These are phyloP conservation scores for Leptopilina syphax DNA, from an alignment of 2,888 invertebrate genomes.

Conservation along the genomic window DNA sequence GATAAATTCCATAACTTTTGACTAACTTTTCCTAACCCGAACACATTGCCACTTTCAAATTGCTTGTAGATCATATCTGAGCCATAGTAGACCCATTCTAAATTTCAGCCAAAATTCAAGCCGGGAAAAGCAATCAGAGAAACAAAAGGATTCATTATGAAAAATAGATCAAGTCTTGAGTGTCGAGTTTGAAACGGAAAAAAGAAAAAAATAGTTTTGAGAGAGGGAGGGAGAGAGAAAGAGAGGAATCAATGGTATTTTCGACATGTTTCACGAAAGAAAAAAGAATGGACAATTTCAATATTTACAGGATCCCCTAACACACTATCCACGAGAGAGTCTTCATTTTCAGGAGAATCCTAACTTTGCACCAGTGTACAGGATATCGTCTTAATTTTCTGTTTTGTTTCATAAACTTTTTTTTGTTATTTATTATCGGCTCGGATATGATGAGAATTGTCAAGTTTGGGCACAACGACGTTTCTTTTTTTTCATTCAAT, in stretches of 20 bases:
- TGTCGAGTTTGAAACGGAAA: constrained; percentile 44
- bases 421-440: constrained; percentile 70
- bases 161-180: constrained; percentile 43
- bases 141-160: constrained; percentile 40
- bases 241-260: constrained; percentile 19
- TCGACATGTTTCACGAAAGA: neutral
- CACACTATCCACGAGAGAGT: constrained; percentile 47
- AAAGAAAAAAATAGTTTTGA: neutral
- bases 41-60: constrained; percentile 81
- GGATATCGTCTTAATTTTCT: constrained; percentile 49
- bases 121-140: constrained; percentile 77
- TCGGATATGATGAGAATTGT: constrained; percentile 74
- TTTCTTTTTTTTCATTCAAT: constrained; percentile 48
- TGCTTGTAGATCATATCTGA: constrained; percentile 81
- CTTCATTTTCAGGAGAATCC: constrained; percentile 53
- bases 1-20: constrained; percentile 15
- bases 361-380: constrained; percentile 55
- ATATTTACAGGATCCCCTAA: constrained; percentile 59
- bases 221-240: constrained; percentile 42
- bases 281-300: constrained; percentile 52
- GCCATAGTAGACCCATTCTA: constrained; percentile 78
- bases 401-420: constrained; percentile 52
- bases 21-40: constrained; percentile 66
- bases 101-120: constrained; percentile 71
- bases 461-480: too few species aligned